phyloP scores from a whole-genome alignment of 2,888 invertebrate genomes.

The Cantharis flavilabris region DNA sequence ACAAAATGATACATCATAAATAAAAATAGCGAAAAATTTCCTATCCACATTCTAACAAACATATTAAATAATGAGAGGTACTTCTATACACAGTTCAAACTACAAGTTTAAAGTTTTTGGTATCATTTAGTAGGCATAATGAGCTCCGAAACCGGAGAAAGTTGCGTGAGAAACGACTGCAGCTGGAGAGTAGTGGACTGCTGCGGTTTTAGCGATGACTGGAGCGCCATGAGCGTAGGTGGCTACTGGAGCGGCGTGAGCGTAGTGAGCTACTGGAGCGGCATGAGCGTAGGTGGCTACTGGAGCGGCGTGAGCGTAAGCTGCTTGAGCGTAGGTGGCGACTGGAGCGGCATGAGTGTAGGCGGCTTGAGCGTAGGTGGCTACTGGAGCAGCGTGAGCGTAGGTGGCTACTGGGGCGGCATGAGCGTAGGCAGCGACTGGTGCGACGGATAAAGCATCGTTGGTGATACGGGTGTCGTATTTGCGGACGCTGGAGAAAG shows the following conservation, averaged over 20 bases:
- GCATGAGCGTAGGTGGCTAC: constrained; percentile 39
- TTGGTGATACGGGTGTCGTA: constrained; percentile 63
- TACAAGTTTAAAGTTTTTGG: constrained; percentile 6
- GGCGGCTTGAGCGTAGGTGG: constrained; percentile 45
- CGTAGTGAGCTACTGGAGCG: constrained; percentile 50
- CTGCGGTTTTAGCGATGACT: constrained; percentile 47
- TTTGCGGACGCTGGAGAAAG: constrained; percentile 65
- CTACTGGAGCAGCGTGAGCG: constrained; percentile 49
- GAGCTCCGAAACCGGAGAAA: constrained; percentile 67
- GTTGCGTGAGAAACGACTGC: constrained; percentile 67
- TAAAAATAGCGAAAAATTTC: background rate
- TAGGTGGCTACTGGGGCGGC: constrained; percentile 48
- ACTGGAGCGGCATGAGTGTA: constrained; percentile 46
- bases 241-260: constrained; percentile 46
- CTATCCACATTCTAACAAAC: background rate
- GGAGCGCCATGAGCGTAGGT: constrained; percentile 41
- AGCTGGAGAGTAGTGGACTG: constrained; percentile 63
- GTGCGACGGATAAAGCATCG: constrained; percentile 57
- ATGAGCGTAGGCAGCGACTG: constrained; percentile 50
- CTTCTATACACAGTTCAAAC: background rate
- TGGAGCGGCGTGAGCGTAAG: constrained; percentile 36
- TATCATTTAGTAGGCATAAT: constrained; percentile 65
- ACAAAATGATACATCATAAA: background rate
- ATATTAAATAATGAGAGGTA: background rate
- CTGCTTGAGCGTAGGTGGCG: constrained; percentile 36